These are phyloP conservation scores for Malurus alboscapulatus DNA, from an alignment of 2,113 vertebrate species.

Conservation along the genomic window DNA sequence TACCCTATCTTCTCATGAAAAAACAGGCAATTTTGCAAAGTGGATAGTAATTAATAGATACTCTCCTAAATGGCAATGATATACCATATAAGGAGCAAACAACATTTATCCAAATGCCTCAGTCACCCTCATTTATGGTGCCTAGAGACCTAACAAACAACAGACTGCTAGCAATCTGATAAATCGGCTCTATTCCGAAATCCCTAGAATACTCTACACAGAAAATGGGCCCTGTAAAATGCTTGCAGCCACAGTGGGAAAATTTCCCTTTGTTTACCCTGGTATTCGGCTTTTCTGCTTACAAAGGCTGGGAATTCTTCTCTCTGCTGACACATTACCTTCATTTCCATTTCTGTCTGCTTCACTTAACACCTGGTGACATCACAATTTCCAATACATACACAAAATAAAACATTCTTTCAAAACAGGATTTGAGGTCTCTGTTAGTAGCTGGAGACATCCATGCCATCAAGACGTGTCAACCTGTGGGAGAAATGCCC, in stretches of 20 bases:
- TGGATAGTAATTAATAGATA: slow-evolving; percentile 34
- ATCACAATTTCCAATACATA: neutral
- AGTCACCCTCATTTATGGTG: slow-evolving; percentile 36
- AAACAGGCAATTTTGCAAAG: neutral
- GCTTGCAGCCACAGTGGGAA: neutral
- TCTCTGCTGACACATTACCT: neutral
- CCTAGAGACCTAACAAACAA: slow-evolving; percentile 62
- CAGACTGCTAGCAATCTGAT: slow-evolving; percentile 10
- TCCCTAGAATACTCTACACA: neutral
- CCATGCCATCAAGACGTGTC: neutral
- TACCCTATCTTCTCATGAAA: neutral
- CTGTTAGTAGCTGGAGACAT: neutral
- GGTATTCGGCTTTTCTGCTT: neutral
- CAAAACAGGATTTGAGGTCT: neutral
- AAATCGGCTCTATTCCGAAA: neutral
- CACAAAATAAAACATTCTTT: neutral
- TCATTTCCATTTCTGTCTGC: neutral
- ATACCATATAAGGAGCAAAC: slow-evolving; percentile 35
- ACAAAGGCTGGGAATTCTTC: neutral
- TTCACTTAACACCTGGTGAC: neutral
- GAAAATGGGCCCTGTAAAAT: neutral
- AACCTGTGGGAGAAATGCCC: neutral
- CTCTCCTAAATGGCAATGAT: slow-evolving; percentile 6
- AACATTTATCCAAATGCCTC: slow-evolving; percentile 33
- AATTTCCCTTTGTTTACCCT: neutral